Base-by-base conservation (phyloP, 2,888 invertebrate genomes). In the Linnaemya tessellans region DNA sequence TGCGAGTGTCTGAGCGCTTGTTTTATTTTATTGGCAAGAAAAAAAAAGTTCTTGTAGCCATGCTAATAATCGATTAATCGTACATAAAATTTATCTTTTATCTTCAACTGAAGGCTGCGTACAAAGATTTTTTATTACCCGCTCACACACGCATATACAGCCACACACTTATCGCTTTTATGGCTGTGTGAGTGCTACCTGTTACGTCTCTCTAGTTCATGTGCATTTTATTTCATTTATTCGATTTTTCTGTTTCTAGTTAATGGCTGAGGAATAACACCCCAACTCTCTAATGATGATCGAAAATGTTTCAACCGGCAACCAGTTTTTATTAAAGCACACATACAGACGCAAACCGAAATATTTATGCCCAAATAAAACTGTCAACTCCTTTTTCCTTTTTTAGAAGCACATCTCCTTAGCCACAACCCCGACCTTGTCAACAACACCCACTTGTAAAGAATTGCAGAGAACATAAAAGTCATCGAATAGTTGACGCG, bases 41-140 rank as follows among this genome's bases (percentile, higher is more conserved):
- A 41, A 11, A 41, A 41, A 18, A 51, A 51, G 20, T 51, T 20
- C n/a, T 51, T 51, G n/a, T 8, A 25, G 51, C 51, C 35, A n/a
- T 51, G 22, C 15, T 18, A 74, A 64, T 51, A 74, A 74, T 74
- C 64, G 64, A 54, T 74, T 54, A 74, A 49, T 74, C 49, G 49
- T 35, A 74, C 51, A 74, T 51, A 25, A 74, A 54, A 15, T 64
- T 46, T 60, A 60, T 73, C 46, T 74, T 62, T 62, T 74, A 11
- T 38, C 20, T 62, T 15, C 60, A 35, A 38, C 25, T 56, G 8
- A 22, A 46, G 65, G 46, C 15, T 64, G 20, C 7, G 13, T 51
- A 8, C 18, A 20, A 18, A 9, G 18, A 1, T 5, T 51, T 51
- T 51, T 51, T 51, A 51, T 51, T 51, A 9, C 20, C 18, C 15